A percentile compares a stretch with the other conserved stretches of the same genome.
Conservation (phyloP, 2,888 invertebrate species). For the Caenorhabditis sulstoni region DNA sequence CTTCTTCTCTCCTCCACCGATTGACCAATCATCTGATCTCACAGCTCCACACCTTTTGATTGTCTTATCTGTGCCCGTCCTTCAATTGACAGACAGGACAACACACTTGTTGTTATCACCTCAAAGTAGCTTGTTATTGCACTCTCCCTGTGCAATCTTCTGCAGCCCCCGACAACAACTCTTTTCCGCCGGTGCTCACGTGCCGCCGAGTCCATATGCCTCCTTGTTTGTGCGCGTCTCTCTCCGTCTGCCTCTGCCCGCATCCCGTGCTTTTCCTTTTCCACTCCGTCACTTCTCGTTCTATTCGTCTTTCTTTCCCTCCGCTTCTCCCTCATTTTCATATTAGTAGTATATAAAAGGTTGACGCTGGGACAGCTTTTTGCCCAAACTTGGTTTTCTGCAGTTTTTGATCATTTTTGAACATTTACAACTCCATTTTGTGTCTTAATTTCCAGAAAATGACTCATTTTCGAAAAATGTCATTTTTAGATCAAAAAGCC, state of each 20-base stretch:
- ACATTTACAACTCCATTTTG: no score
- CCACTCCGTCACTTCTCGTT: slow-evolving; percentile 15
- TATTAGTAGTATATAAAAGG: no score
- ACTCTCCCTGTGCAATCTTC: not conserved
- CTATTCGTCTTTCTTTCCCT: not conserved
- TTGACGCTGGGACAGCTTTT: no score
- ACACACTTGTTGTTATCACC: slow-evolving; percentile 14
- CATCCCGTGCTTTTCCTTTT: slow-evolving; percentile 5
- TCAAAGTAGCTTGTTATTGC: slow-evolving; percentile 1
- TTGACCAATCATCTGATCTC: slow-evolving; percentile 26
- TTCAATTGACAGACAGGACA: not conserved
- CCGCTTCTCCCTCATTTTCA: not conserved
- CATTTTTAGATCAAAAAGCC: no score
- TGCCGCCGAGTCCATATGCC: not conserved
- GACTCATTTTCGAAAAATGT: no score
- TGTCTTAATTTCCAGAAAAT: no score
- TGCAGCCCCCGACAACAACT: slow-evolving; percentile 21
- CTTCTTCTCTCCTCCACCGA: not conserved
- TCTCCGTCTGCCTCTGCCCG: slow-evolving; percentile 6
- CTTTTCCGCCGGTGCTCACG: not conserved
- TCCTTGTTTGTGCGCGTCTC: slow-evolving; percentile 36
- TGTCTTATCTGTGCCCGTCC: slow-evolving; percentile 10
- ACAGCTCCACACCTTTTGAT: slow-evolving; percentile 4
- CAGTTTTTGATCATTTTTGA: no score
- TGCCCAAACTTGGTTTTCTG: no score